These are phyloP conservation scores for Chaenocephalus aceratus DNA, from an alignment of 2,113 vertebrate species.

Conservation along the genomic window DNA sequence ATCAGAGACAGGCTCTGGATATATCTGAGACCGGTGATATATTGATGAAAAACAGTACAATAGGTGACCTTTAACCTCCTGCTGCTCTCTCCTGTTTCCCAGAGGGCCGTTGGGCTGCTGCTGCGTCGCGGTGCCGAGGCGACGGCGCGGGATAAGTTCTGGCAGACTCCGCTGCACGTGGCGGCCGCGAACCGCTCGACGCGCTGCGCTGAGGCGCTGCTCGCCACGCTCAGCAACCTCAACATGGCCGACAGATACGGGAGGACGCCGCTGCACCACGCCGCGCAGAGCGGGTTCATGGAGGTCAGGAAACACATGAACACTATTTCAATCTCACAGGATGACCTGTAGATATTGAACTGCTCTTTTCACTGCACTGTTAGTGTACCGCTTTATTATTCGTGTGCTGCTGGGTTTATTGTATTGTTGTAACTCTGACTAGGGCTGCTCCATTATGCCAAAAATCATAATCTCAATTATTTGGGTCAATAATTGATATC, in stretches of 20 bases:
- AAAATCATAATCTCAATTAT: too few relatives aligned
- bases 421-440: too few relatives aligned
- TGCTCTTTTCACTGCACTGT: too few relatives aligned
- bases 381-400: too few relatives aligned
- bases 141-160: slow-evolving; percentile 94
- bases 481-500: too few relatives aligned
- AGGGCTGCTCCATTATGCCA: too few relatives aligned
- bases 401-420: too few relatives aligned
- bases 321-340: too few relatives aligned
- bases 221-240: slow-evolving; percentile 91
- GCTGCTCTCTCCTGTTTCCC: slow-evolving; percentile 15
- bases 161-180: slow-evolving; percentile 96
- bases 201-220: slow-evolving; percentile 92
- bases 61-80: background rate
- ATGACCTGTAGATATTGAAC: too few relatives aligned
- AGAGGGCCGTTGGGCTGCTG: slow-evolving; percentile 94
- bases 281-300: slow-evolving; percentile 93
- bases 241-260: slow-evolving; percentile 93
- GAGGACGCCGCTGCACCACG: slow-evolving; percentile 95
- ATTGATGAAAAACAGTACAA: too few relatives aligned
- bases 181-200: slow-evolving; percentile 94
- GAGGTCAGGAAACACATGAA: slow-evolving; percentile 82
- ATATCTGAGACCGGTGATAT: too few relatives aligned
- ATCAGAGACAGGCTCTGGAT: too few relatives aligned
- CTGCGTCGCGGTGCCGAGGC: slow-evolving; percentile 93